phyloP scores from a whole-genome alignment of 2,888 invertebrate species.

The Biston betularia region DNA sequence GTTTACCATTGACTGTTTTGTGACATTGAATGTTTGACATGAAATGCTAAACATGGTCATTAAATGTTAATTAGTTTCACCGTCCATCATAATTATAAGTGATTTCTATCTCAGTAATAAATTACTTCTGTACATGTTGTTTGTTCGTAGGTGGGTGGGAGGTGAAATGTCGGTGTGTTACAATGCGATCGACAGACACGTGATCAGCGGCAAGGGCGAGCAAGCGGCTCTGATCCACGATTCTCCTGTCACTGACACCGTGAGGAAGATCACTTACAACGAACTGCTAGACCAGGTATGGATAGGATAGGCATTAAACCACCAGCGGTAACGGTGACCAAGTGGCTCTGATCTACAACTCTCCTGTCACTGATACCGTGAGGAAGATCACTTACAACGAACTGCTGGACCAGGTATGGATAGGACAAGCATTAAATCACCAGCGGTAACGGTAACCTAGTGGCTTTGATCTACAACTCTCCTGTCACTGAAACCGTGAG shows the following conservation, averaged over 20 bases:
- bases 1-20: too few relatives aligned
- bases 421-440: too few relatives aligned
- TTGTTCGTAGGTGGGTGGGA: constrained; percentile 90
- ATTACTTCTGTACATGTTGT: neutral
- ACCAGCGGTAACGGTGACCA: constrained; percentile 91
- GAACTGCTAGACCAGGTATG: constrained; percentile 92
- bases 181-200: constrained; percentile 97
- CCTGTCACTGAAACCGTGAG: constrained; percentile 92
- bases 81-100: too few relatives aligned
- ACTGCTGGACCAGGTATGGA: constrained; percentile 91
- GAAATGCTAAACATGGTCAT: too few relatives aligned
- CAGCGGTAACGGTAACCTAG: constrained; percentile 91
- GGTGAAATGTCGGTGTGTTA: constrained; percentile 97
- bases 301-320: neutral
- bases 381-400: constrained; percentile 93
- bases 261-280: constrained; percentile 92
- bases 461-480: constrained; percentile 96
- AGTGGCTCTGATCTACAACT: constrained; percentile 95
- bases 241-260: constrained; percentile 93
- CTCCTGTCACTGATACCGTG: constrained; percentile 93
- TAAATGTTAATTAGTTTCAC: too few relatives aligned
- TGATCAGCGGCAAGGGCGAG: constrained; percentile 91
- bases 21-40: too few relatives aligned
- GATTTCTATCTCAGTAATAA: too few relatives aligned
- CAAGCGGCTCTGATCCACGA: constrained; percentile 95